A percentile compares a stretch with the other conserved stretches of the same genome.
Evolutionary conservation across 1,140 invertebrate species (phyloP).

Genomic region (Danaus melanippus): DNA sequence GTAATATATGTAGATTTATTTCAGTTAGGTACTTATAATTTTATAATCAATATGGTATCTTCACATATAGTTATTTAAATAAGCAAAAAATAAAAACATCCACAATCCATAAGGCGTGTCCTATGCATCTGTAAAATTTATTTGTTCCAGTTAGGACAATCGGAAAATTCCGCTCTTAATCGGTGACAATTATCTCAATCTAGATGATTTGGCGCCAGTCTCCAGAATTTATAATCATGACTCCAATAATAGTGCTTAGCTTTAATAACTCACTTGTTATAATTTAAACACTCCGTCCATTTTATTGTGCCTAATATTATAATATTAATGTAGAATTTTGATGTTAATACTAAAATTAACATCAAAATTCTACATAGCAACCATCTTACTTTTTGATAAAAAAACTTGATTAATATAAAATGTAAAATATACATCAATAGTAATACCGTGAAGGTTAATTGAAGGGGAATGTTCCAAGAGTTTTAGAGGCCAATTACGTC

Average conservation of each 20-base stretch:
- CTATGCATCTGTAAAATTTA: slow-evolving; percentile 16
- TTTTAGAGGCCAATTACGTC: slow-evolving; percentile 21
- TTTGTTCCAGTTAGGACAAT: slow-evolving; percentile 24
- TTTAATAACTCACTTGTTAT: too few relatives aligned
- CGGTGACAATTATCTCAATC: slow-evolving; percentile 46
- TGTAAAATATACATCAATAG: too few relatives aligned
- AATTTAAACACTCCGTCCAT: slow-evolving; percentile 8
- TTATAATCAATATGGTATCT: slow-evolving; percentile 14
- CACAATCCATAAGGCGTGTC: slow-evolving; percentile 5
- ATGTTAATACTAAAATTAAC: too few relatives aligned
- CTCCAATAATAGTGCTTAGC: too few relatives aligned
- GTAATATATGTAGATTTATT: too few relatives aligned
- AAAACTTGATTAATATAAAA: too few relatives aligned
- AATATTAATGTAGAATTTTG: too few relatives aligned
- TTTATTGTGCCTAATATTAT: too few relatives aligned
- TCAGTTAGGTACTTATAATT: slow-evolving; percentile 3
- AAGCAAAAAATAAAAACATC: slow-evolving; percentile 14
- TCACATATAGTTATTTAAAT: slow-evolving; percentile 17
- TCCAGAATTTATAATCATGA: too few relatives aligned
- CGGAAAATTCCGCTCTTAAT: slow-evolving; percentile 50
- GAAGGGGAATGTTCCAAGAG: slow-evolving; percentile 4
- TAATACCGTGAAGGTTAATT: too few relatives aligned
- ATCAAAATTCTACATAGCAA: slow-evolving; percentile 2
- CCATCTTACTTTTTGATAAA: too few relatives aligned
- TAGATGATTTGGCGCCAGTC: slow-evolving; percentile 20